A percentile compares a stretch with the other conserved stretches of the same genome.
These are phyloP conservation scores for Nomada hirtipes DNA, from an alignment of 2,888 invertebrate genomes.

Conservation along the genomic window DNA sequence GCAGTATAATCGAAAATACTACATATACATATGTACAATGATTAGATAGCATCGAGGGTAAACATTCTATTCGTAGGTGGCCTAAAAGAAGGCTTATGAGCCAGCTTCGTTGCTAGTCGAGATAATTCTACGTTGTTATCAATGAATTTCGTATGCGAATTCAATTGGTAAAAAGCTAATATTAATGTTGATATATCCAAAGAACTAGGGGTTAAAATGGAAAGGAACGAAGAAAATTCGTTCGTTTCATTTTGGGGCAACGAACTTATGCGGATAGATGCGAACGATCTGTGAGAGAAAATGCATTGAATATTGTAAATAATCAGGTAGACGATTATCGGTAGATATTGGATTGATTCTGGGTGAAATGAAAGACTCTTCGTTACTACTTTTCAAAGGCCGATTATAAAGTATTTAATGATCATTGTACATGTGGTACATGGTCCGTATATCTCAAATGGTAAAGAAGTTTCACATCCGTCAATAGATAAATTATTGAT, in stretches of 20 bases:
- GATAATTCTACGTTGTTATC: slow-evolving; percentile 7
- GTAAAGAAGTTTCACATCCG: too few species aligned
- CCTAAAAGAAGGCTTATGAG: background rate
- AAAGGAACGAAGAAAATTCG: slow-evolving; percentile 1
- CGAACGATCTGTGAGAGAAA: background rate
- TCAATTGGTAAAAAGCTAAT: background rate
- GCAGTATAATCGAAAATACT: background rate
- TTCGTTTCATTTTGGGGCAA: background rate
- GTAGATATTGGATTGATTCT: too few species aligned
- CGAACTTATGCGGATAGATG: slow-evolving; percentile 1
- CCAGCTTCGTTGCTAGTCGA: background rate
- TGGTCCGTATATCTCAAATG: too few species aligned
- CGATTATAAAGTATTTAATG: too few species aligned
- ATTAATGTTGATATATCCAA: background rate
- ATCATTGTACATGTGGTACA: too few species aligned
- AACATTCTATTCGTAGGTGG: background rate
- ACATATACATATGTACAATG: too few species aligned
- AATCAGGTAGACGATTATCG: background rate
- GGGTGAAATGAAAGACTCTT: too few species aligned
- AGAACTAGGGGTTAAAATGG: background rate
- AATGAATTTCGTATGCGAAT: slow-evolving; percentile 3
- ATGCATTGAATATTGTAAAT: background rate
- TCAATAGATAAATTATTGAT: too few species aligned
- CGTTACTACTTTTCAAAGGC: too few species aligned
- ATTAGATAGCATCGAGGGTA: background rate